phyloP scores from a whole-genome alignment of 2,113 vertebrate species.

The Vanacampus margaritifer region DNA sequence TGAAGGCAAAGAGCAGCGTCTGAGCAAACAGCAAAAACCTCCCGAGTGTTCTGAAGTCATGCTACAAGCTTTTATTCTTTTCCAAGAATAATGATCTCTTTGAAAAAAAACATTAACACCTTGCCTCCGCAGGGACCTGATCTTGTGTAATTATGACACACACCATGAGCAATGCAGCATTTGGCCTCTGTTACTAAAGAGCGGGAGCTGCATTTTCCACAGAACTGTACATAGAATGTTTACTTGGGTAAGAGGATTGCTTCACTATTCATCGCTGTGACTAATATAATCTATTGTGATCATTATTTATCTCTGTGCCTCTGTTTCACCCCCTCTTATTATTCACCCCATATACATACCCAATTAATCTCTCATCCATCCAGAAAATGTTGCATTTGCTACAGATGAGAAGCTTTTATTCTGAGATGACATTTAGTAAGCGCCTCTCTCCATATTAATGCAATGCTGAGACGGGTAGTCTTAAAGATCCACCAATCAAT shows the following conservation, averaged over 20 bases:
- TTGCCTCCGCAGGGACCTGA: slow-evolving; percentile 20
- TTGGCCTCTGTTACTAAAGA: slow-evolving; percentile 30
- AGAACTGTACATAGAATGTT: neutral
- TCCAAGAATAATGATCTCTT: slow-evolving; percentile 5
- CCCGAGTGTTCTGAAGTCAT: neutral
- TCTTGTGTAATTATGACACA: slow-evolving; percentile 26
- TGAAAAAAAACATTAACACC: slow-evolving; percentile 2
- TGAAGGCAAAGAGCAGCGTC: slow-evolving; percentile 5
- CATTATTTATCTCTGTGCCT: neutral
- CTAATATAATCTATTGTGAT: neutral
- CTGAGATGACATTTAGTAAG: neutral
- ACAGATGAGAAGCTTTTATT: neutral
- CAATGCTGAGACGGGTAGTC: neutral
- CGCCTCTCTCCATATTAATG: neutral
- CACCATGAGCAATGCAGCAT: slow-evolving; percentile 38
- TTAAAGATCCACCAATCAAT: slow-evolving; percentile 4
- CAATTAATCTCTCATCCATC: neutral
- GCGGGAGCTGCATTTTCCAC: slow-evolving; percentile 18
- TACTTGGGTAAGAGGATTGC: neutral
- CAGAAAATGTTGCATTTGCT: neutral
- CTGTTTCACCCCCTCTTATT: neutral
- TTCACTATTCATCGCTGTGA: slow-evolving; percentile 8
- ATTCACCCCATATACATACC: neutral
- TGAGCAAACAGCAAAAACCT: slow-evolving; percentile 3
- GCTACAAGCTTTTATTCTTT: slow-evolving; percentile 18